Base-by-base conservation (phyloP, 2,797 vertebrate species). In the Lophura swinhoii region DNA sequence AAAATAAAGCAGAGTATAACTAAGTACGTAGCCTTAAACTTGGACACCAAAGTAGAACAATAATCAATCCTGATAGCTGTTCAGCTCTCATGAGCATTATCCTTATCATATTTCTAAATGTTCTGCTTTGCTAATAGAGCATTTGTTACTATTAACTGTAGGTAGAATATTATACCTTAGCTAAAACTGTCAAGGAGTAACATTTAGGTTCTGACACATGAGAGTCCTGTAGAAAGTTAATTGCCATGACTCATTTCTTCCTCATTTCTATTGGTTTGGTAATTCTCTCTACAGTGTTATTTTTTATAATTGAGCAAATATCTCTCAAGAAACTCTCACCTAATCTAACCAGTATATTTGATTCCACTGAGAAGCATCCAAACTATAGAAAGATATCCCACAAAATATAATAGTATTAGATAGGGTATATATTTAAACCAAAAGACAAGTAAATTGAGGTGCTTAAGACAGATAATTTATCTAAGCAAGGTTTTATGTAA, bases 51-150 rank as follows among this genome's bases (percentile, higher is more conserved):
- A 96, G 67, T 74, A 91, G 88, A 81, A 78, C n/a, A 88, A 88
- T 83, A 93, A 79, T 79, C 87, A 80, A 53, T 70, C 44, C 67
- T 70, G 80, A 31, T 71, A 92, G 81, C 76, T 14, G 2, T 94
- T 92, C 79, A 70, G n/a, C 56, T 90, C 81, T 96, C 94, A 86
- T 17, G 23, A 94, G 73, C 82, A 43, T 91, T 94, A 89, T 64
- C 76, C 94, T 96, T 63, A 96, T 96, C 91, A 78, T 94, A 76
- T 93, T 97, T 96, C 92, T 88, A 92, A 95, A 90, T 81, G 66
- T 75, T 96, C 94, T 87, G 56, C 49, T 96, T 95, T 95, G 76
- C 78, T 96, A 96, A 95, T 71, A 91, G 58, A 93, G 74, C 62
- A 90, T 91, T 96, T 96, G 86, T 93, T 95, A 70, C 58, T 89